Base-by-base conservation (phyloP, 2,797 vertebrate species). In the Microtus agrestis region DNA sequence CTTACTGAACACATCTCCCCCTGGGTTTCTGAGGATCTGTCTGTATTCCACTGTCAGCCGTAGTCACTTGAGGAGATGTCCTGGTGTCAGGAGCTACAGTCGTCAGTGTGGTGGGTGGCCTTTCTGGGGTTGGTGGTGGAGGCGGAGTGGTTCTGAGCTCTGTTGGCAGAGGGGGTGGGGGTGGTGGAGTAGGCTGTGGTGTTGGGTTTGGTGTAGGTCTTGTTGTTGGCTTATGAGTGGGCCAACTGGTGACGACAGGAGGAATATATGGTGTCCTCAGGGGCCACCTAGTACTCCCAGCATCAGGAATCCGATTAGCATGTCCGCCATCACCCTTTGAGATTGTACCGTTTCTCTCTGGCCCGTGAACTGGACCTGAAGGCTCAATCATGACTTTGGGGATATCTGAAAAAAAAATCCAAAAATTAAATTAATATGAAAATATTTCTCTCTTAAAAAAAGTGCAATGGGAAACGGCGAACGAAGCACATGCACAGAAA, bases 1-100 rank as follows among this genome's bases (percentile, higher is more conserved):
- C 99, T 99, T 98, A 99, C 99, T 99, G 98, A 99, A 99, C 43
- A 99, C 99, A 37, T 99, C 99, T 65, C 99, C 99, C 99, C 98
- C 99, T 98, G 94, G 99, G 99, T 97, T 99, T 99, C 98, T 99
- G 99, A 12, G 99, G 99, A 51, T 99, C 99, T 86, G 98, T 98
- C 95, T 99, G 99, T 96, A 99, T 99, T 97, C 98, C 99, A 98
- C 99, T 99, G 98, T 99, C 99, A 65, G 99, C 98, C 0, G 99
- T 97, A 46, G 98, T 96, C 94, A 96, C 98, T 0, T 96, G 95
- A 0, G 96, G 93, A 85, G 95, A 80, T 0, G 98, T 98, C 1
- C 98, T 87, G 97, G 97, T 98, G 27, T 91, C 91, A 1, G 98
- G 98, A 82, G 97, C 98, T 74, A 87, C 6, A n/a, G 98, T 98